Evolutionary conservation across 2,797 vertebrate genomes (phyloP).

Genomic region (Carapus acus): DNA sequence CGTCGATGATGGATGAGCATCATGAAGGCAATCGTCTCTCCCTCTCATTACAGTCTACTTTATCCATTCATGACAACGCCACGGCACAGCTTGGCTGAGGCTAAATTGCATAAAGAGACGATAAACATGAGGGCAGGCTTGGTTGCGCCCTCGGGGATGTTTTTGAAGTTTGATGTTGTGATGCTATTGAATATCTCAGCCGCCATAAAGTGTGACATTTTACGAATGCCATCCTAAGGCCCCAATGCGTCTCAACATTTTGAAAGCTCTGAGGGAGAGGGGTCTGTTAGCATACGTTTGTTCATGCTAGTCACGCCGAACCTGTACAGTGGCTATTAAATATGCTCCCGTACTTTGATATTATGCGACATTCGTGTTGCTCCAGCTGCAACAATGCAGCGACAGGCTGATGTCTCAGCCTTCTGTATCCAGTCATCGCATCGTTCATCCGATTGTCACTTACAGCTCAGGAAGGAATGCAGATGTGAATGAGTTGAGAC

Average conservation of each 20-base stretch:
- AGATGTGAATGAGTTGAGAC: not conserved
- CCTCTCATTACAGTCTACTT: constrained; percentile 36
- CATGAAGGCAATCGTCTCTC: constrained; percentile 33
- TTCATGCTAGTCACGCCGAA: too few species aligned
- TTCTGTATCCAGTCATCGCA: too few species aligned
- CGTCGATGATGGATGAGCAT: constrained; percentile 16
- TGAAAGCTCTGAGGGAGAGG: not conserved
- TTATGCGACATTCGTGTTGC: too few species aligned
- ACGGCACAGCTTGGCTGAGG: constrained; percentile 16
- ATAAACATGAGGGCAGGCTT: constrained; percentile 18
- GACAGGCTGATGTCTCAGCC: too few species aligned
- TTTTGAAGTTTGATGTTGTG: constrained; percentile 30
- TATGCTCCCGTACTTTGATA: too few species aligned
- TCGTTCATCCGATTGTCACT: too few species aligned
- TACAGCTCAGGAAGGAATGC: constrained; percentile 3
- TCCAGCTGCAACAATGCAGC: too few species aligned
- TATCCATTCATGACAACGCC: constrained; percentile 16
- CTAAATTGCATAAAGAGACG: constrained; percentile 31
- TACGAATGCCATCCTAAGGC: not conserved
- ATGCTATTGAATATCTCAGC: not conserved
- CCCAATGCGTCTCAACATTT: not conserved
- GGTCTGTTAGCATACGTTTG: constrained; percentile 1
- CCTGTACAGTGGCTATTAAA: too few species aligned
- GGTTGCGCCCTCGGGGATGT: constrained; percentile 18
- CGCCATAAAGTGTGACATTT: not conserved